Percentiles rank a stretch among this genome's conserved stretches.
These are phyloP conservation scores for Microcaecilia unicolor DNA, from an alignment of 2,797 vertebrate genomes.

Conservation along the genomic window DNA sequence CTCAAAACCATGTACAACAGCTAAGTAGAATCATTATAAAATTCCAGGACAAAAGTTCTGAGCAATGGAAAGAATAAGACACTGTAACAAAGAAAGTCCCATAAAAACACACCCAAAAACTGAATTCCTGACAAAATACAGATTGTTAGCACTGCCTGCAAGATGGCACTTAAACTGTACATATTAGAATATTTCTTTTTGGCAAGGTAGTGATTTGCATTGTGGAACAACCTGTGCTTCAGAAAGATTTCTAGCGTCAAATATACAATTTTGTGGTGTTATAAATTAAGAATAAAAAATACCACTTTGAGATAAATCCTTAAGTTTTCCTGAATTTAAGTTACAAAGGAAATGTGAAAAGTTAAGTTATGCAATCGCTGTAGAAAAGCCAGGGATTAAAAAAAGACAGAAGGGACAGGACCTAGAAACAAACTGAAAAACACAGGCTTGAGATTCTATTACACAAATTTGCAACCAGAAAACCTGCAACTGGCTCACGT, in stretches of 20 bases:
- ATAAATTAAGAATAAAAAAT: conserved; percentile 20
- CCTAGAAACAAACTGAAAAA: no score
- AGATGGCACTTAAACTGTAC: background rate
- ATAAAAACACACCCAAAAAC: no score
- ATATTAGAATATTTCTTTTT: background rate
- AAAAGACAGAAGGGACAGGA: no score
- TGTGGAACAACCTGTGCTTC: no score
- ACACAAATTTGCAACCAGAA: conserved; percentile 15
- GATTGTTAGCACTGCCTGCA: background rate
- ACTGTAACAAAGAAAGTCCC: no score
- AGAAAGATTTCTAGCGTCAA: conserved; percentile 5
- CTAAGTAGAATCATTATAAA: background rate
- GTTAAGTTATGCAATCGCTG: background rate
- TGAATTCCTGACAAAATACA: background rate
- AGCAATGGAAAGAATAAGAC: background rate
- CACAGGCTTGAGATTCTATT: conserved; percentile 3
- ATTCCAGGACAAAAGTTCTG: conserved; percentile 1
- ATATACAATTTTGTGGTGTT: conserved; percentile 7
- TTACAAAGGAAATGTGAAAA: background rate
- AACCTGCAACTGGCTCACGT: conserved; percentile 24
- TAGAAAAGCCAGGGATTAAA: background rate
- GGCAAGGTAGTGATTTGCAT: background rate
- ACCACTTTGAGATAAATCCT: conserved; percentile 9
- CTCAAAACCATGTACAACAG: conserved; percentile 15
- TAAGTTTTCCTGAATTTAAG: conserved; percentile 3